Evolutionary conservation across 2,113 vertebrate genomes (phyloP).

Genomic region (Bostrychus sinensis): DNA sequence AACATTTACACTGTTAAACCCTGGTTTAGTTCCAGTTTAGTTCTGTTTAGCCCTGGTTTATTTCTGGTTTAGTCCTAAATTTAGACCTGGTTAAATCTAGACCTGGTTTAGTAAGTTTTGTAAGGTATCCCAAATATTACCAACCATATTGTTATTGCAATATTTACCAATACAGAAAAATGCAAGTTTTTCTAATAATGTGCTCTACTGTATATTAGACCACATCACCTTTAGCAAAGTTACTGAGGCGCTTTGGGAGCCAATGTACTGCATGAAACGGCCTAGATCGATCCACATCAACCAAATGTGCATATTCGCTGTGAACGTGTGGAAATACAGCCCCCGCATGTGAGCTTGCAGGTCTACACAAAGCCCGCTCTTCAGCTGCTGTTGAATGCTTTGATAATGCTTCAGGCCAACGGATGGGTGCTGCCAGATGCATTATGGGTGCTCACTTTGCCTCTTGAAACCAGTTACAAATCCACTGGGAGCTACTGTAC

Average conservation of each 20-base stretch:
- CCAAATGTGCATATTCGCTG: slow-evolving; percentile 35
- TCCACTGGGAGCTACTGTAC: slow-evolving; percentile 32
- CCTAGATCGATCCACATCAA: slow-evolving; percentile 27
- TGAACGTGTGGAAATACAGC: slow-evolving; percentile 40
- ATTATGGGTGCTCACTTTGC: slow-evolving; percentile 28
- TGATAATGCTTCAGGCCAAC: slow-evolving; percentile 43
- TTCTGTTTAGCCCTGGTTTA: no score
- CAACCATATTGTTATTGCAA: no score
- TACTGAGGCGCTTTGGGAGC: slow-evolving; percentile 18
- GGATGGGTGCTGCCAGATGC: slow-evolving; percentile 35
- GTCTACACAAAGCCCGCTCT: slow-evolving; percentile 23
- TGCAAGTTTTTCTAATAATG: no score
- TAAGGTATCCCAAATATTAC: no score
- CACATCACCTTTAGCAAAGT: no score
- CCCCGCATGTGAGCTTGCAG: slow-evolving; percentile 27
- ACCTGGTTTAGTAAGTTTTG: no score
- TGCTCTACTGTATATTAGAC: no score
- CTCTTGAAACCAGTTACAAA: slow-evolving; percentile 30
- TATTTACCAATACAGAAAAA: no score
- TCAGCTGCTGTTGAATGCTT: slow-evolving; percentile 29
- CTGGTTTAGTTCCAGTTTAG: no score
- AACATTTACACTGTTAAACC: no score
- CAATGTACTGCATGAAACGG: slow-evolving; percentile 29
- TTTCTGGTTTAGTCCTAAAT: no score
- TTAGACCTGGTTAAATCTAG: no score